Conservation (phyloP, 2,113 vertebrate species). For the Urocitellus parryii region DNA sequence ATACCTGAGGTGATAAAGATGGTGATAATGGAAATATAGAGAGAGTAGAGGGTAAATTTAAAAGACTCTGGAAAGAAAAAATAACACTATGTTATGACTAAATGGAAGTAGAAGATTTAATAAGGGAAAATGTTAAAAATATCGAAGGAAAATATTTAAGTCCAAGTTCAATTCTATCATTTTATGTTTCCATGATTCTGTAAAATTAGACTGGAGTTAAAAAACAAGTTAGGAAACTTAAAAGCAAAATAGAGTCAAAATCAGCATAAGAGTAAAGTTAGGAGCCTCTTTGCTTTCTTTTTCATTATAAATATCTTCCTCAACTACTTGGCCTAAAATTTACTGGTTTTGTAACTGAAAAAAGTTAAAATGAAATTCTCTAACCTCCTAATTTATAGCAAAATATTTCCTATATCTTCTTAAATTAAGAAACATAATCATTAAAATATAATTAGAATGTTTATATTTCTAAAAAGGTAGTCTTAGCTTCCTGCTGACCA, state of each 20-base stretch:
- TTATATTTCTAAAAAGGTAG: constrained; percentile 45
- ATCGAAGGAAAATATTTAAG: neutral
- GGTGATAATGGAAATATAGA: neutral
- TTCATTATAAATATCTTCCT: neutral
- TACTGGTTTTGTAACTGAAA: neutral
- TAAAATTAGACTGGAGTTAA: neutral
- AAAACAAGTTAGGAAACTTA: neutral
- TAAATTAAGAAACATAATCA: constrained; percentile 43
- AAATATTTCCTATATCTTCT: neutral
- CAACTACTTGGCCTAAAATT: neutral
- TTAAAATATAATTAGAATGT: constrained; percentile 58
- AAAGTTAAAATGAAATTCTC: neutral
- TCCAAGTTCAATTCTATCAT: neutral
- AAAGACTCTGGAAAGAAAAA: neutral
- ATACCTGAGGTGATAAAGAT: neutral
- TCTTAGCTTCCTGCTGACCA: neutral
- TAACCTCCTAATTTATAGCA: neutral
- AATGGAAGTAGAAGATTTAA: neutral
- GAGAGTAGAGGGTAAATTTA: neutral
- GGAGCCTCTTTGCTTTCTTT: neutral
- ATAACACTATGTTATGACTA: neutral
- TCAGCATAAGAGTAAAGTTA: neutral
- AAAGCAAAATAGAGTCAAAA: neutral
- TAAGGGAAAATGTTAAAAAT: neutral
- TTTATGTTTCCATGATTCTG: neutral